Base-by-base conservation (phyloP, 64 coral and sea anemone species). In the Actinia tenebrosa region DNA sequence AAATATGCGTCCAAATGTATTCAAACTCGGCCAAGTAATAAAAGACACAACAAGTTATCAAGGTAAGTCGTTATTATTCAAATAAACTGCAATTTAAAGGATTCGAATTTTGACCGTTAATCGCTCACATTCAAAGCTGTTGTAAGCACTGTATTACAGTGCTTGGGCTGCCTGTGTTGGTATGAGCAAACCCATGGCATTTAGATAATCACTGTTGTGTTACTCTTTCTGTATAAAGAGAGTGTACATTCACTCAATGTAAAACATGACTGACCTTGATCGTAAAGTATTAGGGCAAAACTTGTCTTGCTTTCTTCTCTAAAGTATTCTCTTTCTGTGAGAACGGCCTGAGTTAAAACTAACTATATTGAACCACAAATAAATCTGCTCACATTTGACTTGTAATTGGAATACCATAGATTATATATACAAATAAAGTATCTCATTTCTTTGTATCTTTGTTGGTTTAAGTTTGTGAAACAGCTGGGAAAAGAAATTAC, bases 391-490 rank as follows among this genome's bases (percentile, higher is more conserved):
- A 6, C 64, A 69, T 69, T 69, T 18, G 22, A 69, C 64, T 69
- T 69, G 64, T 69, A 69, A 69, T 69, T 69, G 64, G 60, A 69
- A 69, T 69, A 69, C 20, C 20, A 69, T 69, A 69, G 64, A 69
- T 69, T 69, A 69, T 69, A 68, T 68, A 18, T 69, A 69, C 64
- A 69, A 69, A 69, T 69, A 69, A 69, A 69, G 23, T 69, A 69
- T 69, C 64, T 69, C 64, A 69, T 69, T 69, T 69, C 64, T 69
- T 69, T 69, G 64, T 69, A 69, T 1, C 19, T 69, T 20, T 7
- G 64, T 69, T 50, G 47, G 47, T 50, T 50, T 50, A 50, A 5
- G 7, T 50, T 50, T 50, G 47, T 50, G 47, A 50, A 50, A 50
- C 47, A 50, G 47, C 47, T 50, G 47, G 47, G 47, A 50, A 50